Evolutionary conservation across 2,888 invertebrate species (phyloP).

Genomic region (Creontiades dilutus): DNA sequence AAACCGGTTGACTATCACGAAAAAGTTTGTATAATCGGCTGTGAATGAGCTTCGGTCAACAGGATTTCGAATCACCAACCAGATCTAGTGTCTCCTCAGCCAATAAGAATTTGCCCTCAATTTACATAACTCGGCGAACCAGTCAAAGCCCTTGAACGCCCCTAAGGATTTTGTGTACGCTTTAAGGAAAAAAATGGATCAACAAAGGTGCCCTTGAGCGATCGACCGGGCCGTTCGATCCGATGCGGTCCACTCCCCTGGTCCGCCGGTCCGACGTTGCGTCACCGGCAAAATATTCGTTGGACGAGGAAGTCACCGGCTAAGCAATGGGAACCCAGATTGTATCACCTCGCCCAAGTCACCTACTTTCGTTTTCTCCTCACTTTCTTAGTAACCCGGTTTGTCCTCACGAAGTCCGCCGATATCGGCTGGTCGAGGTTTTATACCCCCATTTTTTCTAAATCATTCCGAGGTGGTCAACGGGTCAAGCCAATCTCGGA

Average conservation of each 20-base stretch:
- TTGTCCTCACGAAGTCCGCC: conserved; percentile 36
- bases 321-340: conserved; percentile 57
- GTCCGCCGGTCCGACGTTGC: neutral
- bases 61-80: no score
- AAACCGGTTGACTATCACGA: no score
- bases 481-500: neutral
- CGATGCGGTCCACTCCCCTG: conserved; percentile 3
- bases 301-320: conserved; percentile 54
- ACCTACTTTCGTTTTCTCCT: conserved; percentile 51
- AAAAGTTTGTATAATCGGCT: no score
- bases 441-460: neutral
- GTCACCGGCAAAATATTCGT: conserved; percentile 47
- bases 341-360: conserved; percentile 51
- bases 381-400: conserved; percentile 52
- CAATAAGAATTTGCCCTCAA: neutral
- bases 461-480: neutral
- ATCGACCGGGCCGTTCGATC: neutral
- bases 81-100: no score
- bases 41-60: no score
- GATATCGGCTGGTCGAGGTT: neutral
- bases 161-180: neutral
- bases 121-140: conserved; percentile 13
- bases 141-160: conserved; percentile 3
- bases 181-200: conserved; percentile 9
- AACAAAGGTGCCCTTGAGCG: conserved; percentile 58